Evolutionary conservation across 2,797 vertebrate species (phyloP).

Genomic region (Peromyscus eremicus): DNA sequence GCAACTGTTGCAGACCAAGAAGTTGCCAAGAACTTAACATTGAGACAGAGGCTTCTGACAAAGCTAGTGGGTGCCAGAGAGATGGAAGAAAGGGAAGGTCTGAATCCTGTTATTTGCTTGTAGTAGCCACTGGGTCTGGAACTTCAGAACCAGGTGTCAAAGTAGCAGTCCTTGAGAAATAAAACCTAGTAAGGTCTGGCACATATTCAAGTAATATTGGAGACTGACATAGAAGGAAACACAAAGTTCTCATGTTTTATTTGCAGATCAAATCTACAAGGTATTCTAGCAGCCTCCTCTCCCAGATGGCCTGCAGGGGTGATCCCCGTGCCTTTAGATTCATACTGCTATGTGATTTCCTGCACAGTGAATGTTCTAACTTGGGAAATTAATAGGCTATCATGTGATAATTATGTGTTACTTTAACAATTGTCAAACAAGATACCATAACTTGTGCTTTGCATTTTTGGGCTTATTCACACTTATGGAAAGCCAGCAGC

Average conservation of each 20-base stretch:
- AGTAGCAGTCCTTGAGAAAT: not conserved
- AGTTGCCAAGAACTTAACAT: not conserved
- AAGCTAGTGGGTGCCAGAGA: not conserved
- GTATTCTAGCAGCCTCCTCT: not conserved
- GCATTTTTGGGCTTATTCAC: not conserved
- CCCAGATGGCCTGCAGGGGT: not conserved
- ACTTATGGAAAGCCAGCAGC: not conserved
- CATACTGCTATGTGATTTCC: not conserved
- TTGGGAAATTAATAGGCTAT: not conserved
- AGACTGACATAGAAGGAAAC: not conserved
- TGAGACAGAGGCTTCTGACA: not conserved
- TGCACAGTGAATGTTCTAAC: not conserved
- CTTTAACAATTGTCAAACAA: not conserved
- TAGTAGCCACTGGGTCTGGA: not conserved
- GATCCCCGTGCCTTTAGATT: not conserved
- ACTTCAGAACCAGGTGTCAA: not conserved
- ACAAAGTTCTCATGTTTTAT: not conserved
- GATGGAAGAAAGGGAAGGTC: not conserved
- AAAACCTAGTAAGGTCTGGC: not conserved
- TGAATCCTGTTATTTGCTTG: not conserved
- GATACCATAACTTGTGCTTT: constrained; percentile 19
- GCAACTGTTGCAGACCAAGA: not conserved
- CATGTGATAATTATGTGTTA: not conserved
- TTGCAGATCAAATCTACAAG: not conserved
- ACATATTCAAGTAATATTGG: not conserved